phyloP scores from a whole-genome alignment of 1,140 invertebrate species.

The Meloidogyne hapla region DNA sequence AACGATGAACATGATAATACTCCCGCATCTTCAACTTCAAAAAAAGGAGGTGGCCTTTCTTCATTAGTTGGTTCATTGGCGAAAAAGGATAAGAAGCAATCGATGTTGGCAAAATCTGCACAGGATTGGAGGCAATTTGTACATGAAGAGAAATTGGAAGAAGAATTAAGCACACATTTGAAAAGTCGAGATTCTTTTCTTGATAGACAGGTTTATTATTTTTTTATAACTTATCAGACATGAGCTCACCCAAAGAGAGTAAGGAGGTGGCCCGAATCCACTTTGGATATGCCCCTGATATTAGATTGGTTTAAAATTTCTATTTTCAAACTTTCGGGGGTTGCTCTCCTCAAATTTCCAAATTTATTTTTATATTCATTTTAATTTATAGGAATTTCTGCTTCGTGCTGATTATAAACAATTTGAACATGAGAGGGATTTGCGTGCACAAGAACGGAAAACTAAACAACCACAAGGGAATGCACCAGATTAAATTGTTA shows the following conservation, averaged over 20 bases:
- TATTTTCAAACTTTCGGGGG: no score
- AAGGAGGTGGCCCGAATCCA: no score
- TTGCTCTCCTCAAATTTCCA: no score
- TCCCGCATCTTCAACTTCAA: not conserved
- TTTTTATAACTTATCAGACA: no score
- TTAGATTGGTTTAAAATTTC: no score
- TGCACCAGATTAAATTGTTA: not conserved
- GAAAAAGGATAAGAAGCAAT: constrained; percentile 31
- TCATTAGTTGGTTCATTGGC: not conserved
- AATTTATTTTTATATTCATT: no score
- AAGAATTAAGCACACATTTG: constrained; percentile 38
- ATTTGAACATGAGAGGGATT: constrained; percentile 42
- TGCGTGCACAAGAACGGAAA: constrained; percentile 31
- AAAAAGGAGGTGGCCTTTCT: not conserved
- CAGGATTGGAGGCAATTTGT: constrained; percentile 50
- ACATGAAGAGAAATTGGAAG: constrained; percentile 40
- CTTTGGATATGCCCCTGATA: no score
- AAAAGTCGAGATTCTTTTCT: constrained; percentile 45
- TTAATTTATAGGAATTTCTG: constrained; percentile 40
- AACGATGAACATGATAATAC: not conserved
- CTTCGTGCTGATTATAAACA: constrained; percentile 35
- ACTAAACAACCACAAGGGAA: constrained; percentile 19
- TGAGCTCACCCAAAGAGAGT: no score
- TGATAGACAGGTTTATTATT: constrained; percentile 35
- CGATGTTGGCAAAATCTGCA: constrained; percentile 19